A percentile compares a stretch with the other conserved stretches of the same genome.
phyloP scores from a whole-genome alignment of 2,797 vertebrate species.

The Falco naumanni region DNA sequence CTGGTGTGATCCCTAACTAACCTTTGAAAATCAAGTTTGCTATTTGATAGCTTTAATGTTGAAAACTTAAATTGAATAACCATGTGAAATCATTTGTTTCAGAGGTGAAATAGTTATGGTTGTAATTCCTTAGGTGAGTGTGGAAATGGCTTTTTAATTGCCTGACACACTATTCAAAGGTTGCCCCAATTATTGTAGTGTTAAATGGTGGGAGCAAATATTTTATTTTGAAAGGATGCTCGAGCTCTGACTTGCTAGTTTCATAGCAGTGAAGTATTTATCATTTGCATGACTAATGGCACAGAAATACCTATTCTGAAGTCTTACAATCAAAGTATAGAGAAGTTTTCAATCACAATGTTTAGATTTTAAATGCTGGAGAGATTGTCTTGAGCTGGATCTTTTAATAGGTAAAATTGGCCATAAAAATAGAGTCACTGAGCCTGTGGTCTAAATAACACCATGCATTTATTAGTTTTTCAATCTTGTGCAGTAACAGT shows the following conservation, averaged over 20 bases:
- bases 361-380: slow-evolving; percentile 70
- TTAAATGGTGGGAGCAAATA: slow-evolving; percentile 72
- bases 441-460: slow-evolving; percentile 71
- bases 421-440: slow-evolving; percentile 73
- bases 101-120: slow-evolving; percentile 72
- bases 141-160: slow-evolving; percentile 70
- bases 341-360: slow-evolving; percentile 69
- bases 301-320: slow-evolving; percentile 77
- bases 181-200: slow-evolving; percentile 76
- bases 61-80: slow-evolving; percentile 68
- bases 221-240: slow-evolving; percentile 80
- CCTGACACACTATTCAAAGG: slow-evolving; percentile 67
- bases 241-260: slow-evolving; percentile 77
- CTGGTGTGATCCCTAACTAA: slow-evolving; percentile 75
- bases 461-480: slow-evolving; percentile 70
- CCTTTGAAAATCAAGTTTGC: slow-evolving; percentile 77
- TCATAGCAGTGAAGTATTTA: slow-evolving; percentile 76
- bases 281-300: slow-evolving; percentile 83
- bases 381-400: slow-evolving; percentile 64
- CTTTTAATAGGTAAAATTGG: slow-evolving; percentile 69
- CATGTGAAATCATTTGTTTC: slow-evolving; percentile 71
- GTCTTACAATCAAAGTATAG: slow-evolving; percentile 75
- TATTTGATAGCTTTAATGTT: slow-evolving; percentile 76
- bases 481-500: slow-evolving; percentile 77
- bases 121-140: slow-evolving; percentile 71